phyloP scores from a whole-genome alignment of 2,797 vertebrate genomes.

The Otus scops region DNA sequence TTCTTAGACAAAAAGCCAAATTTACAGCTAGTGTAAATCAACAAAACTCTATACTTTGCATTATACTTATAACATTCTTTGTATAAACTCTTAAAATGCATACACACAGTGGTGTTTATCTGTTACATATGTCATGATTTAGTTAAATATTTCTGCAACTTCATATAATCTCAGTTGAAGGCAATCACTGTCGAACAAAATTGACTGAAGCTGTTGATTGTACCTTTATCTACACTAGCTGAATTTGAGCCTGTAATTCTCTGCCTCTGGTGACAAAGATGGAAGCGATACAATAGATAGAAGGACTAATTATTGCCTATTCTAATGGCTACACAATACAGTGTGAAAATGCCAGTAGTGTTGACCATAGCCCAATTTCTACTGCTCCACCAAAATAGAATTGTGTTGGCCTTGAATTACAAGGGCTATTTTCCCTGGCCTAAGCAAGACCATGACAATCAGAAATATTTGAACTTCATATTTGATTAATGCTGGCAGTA shows the following conservation, averaged over 20 bases:
- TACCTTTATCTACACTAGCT: background rate
- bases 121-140: background rate
- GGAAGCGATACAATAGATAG: background rate
- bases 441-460: background rate
- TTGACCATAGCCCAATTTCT: background rate
- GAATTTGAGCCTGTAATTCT: background rate
- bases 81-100: background rate
- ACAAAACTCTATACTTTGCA: background rate
- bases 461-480: slow-evolving; percentile 22
- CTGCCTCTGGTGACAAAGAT: background rate
- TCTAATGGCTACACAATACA: background rate
- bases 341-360: background rate
- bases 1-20: background rate
- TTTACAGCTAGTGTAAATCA: background rate
- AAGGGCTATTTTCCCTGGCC: background rate
- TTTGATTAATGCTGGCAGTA: slow-evolving; percentile 52
- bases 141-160: background rate
- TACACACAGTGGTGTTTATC: background rate
- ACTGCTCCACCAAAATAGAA: background rate
- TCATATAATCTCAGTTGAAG: background rate
- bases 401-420: background rate
- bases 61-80: background rate
- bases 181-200: background rate
- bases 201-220: background rate
- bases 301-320: background rate